Evolutionary conservation across 2,888 invertebrate genomes (phyloP), one percentile per base, ranked within the genome.

Genomic region (Clanis bilineata): DNA sequence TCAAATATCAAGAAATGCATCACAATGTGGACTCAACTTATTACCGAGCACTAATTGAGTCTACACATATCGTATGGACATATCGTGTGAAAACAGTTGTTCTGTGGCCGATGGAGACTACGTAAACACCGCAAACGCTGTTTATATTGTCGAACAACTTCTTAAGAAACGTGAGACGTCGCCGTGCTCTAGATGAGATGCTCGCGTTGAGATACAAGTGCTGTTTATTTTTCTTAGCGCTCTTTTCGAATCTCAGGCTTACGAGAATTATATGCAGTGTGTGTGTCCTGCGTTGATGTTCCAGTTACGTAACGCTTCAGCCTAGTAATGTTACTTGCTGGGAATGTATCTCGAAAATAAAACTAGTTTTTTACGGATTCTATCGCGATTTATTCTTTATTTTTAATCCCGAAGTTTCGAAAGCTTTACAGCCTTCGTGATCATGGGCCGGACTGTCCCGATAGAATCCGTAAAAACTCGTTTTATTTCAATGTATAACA

Each of bases 141-240:
- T 88, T 88, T 88, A 85, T 83, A 82, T 76, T 80, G 75, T 77
- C 73, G 69, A 75, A 67, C 72, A 77, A 79, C 81, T 82, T 85
- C 85, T 87, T 83, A 84, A 81, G 86, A 83, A 88, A 86, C 80
- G 83, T 77, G 80, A 82, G 81, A 74, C 75, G 77, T 73, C 77
- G 68, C 74, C 76, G 67, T 74, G 82, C 82, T 82, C 77, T 76
- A 87, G 80, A 88, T 86, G 87, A 86, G 88, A 88, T 80, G 87
- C 76, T 73, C 70, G 80, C 86, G 87, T 87, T 84, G 85, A 88
- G 78, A 85, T 81, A 85, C 82, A 83, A 87, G 87, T 81, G 86
- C 72, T 87, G 85, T 88, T 85, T 89, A 85, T 87, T 84, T 88
- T 84, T 77, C 83, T 76, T 79, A 76, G 73, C 76, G 76, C 73